These are phyloP conservation scores for Apteryx mantelli DNA, from an alignment of 2,113 vertebrate species.

Conservation along the genomic window DNA sequence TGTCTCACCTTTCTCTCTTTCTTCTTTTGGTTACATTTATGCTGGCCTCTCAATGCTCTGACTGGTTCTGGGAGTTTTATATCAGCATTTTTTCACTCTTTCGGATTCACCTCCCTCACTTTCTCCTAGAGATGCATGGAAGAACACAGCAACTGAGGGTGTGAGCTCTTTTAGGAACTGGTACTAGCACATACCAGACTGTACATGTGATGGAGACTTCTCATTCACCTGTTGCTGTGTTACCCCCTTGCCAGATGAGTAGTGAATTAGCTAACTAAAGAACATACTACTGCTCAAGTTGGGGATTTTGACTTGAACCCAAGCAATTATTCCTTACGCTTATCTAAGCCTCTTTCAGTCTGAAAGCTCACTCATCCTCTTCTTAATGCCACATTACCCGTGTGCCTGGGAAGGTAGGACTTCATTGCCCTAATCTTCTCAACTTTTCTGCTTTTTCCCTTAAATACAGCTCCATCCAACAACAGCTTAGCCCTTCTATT, in stretches of 20 bases:
- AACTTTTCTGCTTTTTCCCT: background rate
- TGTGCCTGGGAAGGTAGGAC: background rate
- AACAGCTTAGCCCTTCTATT: background rate
- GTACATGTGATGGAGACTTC: fast-evolving
- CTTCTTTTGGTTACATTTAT: background rate
- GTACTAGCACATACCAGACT: background rate
- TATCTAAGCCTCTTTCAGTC: background rate
- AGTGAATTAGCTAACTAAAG: background rate
- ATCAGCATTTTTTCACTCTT: background rate
- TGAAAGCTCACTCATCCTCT: background rate
- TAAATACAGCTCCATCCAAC: background rate
- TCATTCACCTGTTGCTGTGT: background rate
- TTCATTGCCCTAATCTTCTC: background rate
- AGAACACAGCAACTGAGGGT: no score
- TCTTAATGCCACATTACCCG: fast-evolving
- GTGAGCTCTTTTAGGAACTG: background rate
- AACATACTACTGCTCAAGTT: background rate
- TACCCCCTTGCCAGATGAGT: background rate
- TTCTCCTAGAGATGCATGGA: background rate
- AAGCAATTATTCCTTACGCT: background rate
- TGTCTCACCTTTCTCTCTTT: background rate
- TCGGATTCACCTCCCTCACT: background rate
- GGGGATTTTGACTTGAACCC: background rate
- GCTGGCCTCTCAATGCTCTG: background rate
- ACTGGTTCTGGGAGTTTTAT: background rate